Evolutionary conservation across 2,113 vertebrate species (phyloP).

Genomic region (Euleptes europaea): DNA sequence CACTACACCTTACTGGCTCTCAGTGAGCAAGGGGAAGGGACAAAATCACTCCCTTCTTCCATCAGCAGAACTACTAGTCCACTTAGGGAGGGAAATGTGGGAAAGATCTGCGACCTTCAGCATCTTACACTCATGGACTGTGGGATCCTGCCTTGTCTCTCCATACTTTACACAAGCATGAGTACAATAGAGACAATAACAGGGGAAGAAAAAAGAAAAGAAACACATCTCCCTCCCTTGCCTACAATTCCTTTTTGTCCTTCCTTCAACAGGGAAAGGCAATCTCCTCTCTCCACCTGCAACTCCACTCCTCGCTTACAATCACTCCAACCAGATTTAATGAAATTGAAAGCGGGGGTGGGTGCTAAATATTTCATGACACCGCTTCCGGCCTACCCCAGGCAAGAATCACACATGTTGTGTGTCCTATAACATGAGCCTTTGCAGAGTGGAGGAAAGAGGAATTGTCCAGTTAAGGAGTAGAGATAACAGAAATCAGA

Average conservation of each 20-base stretch:
- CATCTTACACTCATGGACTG: too few relatives aligned
- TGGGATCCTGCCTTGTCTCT: too few relatives aligned
- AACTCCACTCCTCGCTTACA: background rate
- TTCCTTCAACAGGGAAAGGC: background rate
- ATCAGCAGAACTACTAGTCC: too few relatives aligned
- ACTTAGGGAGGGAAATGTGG: too few relatives aligned
- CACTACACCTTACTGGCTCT: too few relatives aligned
- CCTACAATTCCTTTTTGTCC: too few relatives aligned
- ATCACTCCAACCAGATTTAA: background rate
- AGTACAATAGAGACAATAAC: background rate
- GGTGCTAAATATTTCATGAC: background rate
- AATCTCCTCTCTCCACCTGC: too few relatives aligned
- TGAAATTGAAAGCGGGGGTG: background rate
- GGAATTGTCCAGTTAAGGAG: slow-evolving; percentile 9
- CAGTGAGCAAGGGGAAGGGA: too few relatives aligned
- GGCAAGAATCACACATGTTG: background rate
- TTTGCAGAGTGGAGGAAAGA: background rate
- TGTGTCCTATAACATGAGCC: background rate
- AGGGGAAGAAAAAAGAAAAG: background rate
- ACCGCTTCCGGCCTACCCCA: accelerated
- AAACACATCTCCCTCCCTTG: background rate
- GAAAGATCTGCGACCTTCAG: too few relatives aligned
- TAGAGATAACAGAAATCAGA: background rate
- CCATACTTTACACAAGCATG: background rate
- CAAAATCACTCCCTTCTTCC: too few relatives aligned